Evolutionary conservation across 2,888 invertebrate species (phyloP).

Genomic region (Ectemnius continuus): DNA sequence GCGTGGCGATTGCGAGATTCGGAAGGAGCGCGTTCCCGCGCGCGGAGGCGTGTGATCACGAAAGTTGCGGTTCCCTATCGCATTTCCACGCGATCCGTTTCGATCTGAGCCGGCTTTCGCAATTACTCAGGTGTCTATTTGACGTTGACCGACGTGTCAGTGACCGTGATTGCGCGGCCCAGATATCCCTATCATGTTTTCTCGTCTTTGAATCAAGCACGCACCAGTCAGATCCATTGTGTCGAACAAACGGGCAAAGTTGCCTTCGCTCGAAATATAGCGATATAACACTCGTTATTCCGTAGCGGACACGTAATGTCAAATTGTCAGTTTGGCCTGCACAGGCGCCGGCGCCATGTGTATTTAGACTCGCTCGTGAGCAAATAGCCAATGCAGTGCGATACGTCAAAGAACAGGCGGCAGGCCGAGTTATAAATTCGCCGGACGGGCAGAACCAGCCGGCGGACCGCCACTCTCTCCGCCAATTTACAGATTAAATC

Average conservation of each 20-base stretch:
- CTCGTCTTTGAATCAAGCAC: background rate
- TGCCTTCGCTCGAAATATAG: background rate
- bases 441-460: conserved; percentile 34
- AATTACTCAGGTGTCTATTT: background rate
- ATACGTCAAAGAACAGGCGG: conserved; percentile 65
- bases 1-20: background rate
- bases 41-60: no score
- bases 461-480: conserved; percentile 32
- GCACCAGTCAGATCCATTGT: background rate
- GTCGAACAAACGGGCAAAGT: background rate
- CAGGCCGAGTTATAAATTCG: conserved; percentile 65
- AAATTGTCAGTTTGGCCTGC: conserved; percentile 20
- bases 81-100: background rate
- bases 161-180: background rate
- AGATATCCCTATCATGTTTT: conserved; percentile 11
- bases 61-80: background rate
- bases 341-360: background rate
- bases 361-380: conserved; percentile 32
- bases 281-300: conserved; percentile 28
- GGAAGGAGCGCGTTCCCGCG: background rate
- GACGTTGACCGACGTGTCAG: conserved; percentile 3
- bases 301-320: conserved; percentile 26
- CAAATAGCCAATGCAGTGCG: conserved; percentile 57
- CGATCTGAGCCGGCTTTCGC: background rate
- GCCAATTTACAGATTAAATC: conserved; percentile 64